These are phyloP conservation scores for Periophthalmus modestus DNA, from an alignment of 2,113 vertebrate genomes.

Conservation along the genomic window DNA sequence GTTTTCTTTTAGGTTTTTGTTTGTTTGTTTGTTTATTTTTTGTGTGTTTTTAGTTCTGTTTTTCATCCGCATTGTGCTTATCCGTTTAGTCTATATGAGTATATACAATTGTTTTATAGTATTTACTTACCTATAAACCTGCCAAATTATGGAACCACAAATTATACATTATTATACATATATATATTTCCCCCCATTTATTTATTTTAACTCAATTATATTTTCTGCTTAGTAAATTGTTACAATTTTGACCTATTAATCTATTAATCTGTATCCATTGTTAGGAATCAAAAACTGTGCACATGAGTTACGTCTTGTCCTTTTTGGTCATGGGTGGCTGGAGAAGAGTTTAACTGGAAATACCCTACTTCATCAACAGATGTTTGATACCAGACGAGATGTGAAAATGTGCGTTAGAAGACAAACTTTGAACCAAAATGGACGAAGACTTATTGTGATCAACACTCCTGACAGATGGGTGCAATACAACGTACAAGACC, in stretches of 20 bases:
- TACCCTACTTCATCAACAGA: constrained; percentile 26
- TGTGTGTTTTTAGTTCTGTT: too few species aligned
- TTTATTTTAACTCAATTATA: too few species aligned
- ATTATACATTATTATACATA: too few species aligned
- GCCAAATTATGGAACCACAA: too few species aligned
- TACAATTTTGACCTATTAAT: not conserved
- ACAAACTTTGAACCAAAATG: not conserved
- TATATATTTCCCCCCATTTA: too few species aligned
- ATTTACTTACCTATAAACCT: too few species aligned
- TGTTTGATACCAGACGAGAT: constrained; percentile 46
- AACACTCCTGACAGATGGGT: constrained; percentile 51
- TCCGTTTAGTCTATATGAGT: too few species aligned
- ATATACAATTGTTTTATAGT: too few species aligned
- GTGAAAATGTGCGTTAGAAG: constrained; percentile 53
- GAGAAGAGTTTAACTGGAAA: constrained; percentile 53
- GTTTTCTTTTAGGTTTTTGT: not conserved
- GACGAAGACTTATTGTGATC: constrained; percentile 27
- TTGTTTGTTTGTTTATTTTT: not conserved
- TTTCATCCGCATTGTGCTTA: too few species aligned
- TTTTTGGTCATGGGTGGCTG: constrained; percentile 45
- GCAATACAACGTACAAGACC: constrained; percentile 31
- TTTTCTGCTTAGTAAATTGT: not conserved
- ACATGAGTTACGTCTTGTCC: constrained; percentile 45
- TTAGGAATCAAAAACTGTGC: constrained; percentile 7
- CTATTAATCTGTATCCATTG: not conserved